Percentiles rank a stretch among this genome's conserved stretches.
phyloP scores from a whole-genome alignment of 2,113 vertebrate genomes.

The Misgurnus mizolepis region DNA sequence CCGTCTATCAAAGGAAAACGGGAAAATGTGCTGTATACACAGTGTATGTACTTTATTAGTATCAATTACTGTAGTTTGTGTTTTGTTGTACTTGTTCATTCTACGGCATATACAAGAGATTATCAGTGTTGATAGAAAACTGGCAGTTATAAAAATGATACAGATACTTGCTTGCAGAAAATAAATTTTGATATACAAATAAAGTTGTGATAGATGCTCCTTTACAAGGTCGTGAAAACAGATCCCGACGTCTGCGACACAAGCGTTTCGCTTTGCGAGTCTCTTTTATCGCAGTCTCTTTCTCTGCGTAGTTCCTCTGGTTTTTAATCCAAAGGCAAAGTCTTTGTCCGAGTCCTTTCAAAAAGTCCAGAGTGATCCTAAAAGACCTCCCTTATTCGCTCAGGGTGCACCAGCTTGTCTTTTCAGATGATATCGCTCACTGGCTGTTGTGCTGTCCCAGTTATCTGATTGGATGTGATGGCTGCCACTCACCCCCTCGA shows the following conservation, averaged over 20 bases:
- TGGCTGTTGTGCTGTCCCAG: conserved; percentile 6
- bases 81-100: conserved; percentile 38
- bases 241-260: neutral
- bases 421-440: conserved; percentile 12
- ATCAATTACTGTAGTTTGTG: conserved; percentile 37
- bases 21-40: neutral
- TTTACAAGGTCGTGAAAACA: conserved; percentile 19
- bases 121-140: conserved; percentile 47
- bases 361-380: conserved; percentile 22
- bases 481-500: conserved; percentile 8
- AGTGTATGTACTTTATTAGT: conserved; percentile 56
- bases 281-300: conserved; percentile 7
- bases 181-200: conserved; percentile 43
- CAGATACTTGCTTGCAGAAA: conserved; percentile 40
- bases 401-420: neutral
- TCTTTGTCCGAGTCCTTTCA: neutral
- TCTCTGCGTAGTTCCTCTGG: neutral
- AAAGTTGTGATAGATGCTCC: conserved; percentile 36
- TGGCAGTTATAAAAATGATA: conserved; percentile 50
- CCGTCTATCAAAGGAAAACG: conserved; percentile 2
- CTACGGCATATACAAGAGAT: conserved; percentile 42
- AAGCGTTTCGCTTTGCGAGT: neutral
- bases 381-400: neutral
- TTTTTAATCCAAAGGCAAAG: conserved; percentile 7
- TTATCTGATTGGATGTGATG: conserved; percentile 44